Evolutionary conservation across 92 coral and sea anemone genomes (phyloP).

Genomic region (Paragorgia papillata): DNA sequence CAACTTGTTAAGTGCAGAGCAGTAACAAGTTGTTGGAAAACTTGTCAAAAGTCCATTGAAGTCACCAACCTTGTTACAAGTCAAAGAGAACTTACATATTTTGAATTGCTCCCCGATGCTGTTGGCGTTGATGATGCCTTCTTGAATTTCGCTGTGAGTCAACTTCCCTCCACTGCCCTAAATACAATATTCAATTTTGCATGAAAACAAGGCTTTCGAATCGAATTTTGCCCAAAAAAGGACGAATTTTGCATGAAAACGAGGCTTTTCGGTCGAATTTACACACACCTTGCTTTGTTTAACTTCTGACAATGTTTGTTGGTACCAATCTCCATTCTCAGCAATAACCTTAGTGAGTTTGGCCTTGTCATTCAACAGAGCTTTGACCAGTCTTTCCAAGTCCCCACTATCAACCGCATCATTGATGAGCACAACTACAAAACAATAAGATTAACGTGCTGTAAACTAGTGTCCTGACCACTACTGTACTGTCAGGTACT

Average conservation of each 20-base stretch:
- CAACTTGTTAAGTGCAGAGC: too few species aligned
- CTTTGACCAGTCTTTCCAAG: conserved; percentile 53
- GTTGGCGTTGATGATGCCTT: conserved; percentile 69
- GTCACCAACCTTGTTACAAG: conserved; percentile 3
- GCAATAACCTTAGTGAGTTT: conserved; percentile 60
- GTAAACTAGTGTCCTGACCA: too few species aligned
- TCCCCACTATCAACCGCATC: conserved; percentile 67
- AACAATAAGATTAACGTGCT: neutral
- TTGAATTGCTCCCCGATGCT: conserved; percentile 73
- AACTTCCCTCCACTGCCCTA: conserved; percentile 71
- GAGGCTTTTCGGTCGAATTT: too few species aligned
- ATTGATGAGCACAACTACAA: conserved; percentile 58
- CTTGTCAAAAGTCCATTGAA: too few species aligned
- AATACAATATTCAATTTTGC: too few species aligned
- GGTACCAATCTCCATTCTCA: conserved; percentile 80
- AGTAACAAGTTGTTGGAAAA: too few species aligned
- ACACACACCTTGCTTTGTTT: conserved; percentile 73
- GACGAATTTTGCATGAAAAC: too few species aligned
- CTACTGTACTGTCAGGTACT: too few species aligned
- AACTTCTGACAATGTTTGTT: conserved; percentile 62
- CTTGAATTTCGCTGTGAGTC: conserved; percentile 81
- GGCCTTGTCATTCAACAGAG: conserved; percentile 65
- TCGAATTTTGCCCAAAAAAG: too few species aligned
- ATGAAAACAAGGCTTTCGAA: too few species aligned
- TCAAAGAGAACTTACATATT: conserved; percentile 63